Evolutionary conservation across 1,140 invertebrate species (phyloP).

Genomic region (Riptortus pedestris): DNA sequence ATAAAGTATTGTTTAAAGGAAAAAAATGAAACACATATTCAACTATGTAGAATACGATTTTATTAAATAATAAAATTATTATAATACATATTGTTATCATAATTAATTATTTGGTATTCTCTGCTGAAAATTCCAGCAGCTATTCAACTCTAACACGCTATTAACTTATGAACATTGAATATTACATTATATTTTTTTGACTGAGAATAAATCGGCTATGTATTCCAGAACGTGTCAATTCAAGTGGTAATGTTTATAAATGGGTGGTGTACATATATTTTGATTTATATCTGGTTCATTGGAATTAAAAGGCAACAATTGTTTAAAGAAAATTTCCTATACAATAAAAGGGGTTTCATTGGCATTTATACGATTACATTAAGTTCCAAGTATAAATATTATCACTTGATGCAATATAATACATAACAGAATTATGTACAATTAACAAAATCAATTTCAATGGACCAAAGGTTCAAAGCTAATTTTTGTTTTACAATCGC

Average conservation of each 20-base stretch:
- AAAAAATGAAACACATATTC: constrained; percentile 5
- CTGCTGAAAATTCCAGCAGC: constrained; percentile 10
- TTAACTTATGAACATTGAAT: constrained; percentile 16
- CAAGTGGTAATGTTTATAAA: constrained; percentile 17
- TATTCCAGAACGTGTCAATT: constrained; percentile 1
- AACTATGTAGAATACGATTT: constrained; percentile 19
- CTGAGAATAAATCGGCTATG: constrained; percentile 11
- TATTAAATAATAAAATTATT: constrained; percentile 19
- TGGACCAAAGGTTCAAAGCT: constrained; percentile 8
- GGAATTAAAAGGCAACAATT: constrained; percentile 1
- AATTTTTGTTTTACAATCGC: constrained; percentile 6
- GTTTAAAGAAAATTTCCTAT: too few relatives aligned
- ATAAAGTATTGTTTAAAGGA: too few relatives aligned
- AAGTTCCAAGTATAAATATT: constrained; percentile 12
- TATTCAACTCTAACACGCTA: constrained; percentile 16
- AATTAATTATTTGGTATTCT: constrained; percentile 18
- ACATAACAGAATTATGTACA: constrained; percentile 5
- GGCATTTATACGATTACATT: too few relatives aligned
- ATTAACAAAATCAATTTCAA: constrained; percentile 4
- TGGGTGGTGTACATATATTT: background rate
- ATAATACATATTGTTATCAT: constrained; percentile 18
- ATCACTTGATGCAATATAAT: constrained; percentile 15
- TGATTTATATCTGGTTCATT: background rate
- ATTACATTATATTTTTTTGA: constrained; percentile 14
- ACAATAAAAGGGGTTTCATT: constrained; percentile 3